Conservation (phyloP, 2,113 vertebrate genomes). For the Malurus melanocephalus region DNA sequence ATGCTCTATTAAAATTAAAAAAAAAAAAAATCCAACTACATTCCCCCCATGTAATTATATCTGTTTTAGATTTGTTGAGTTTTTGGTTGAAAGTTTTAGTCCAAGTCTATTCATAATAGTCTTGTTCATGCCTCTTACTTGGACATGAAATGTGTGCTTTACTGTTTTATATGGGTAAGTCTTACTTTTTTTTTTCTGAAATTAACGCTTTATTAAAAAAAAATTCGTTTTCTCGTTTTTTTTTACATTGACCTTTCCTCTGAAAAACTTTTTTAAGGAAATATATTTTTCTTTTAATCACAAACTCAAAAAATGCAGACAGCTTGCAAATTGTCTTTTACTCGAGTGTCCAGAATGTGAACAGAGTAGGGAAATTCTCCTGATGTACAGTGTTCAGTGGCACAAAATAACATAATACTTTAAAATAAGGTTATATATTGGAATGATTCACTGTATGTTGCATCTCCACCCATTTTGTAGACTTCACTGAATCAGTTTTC, state of each 20-base stretch:
- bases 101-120: not conserved
- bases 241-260: not conserved
- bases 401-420: not conserved
- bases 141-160: not conserved
- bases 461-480: not conserved
- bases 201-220: not conserved
- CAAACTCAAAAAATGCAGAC: not conserved
- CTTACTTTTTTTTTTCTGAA: not conserved
- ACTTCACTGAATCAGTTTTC: not conserved
- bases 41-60: fast-evolving
- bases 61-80: not conserved
- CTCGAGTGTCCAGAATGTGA: not conserved
- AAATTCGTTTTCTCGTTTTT: not conserved
- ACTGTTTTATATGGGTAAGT: not conserved
- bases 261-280: not conserved
- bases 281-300: not conserved
- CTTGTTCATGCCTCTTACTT: not conserved
- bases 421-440: not conserved
- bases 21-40: not conserved
- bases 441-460: not conserved
- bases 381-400: not conserved
- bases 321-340: not conserved
- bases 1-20: not conserved
- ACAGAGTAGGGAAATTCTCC: not conserved
- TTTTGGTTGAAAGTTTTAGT: not conserved